A percentile compares a stretch with the other conserved stretches of the same genome.
These are phyloP conservation scores for Leucoptera coffeella DNA, from an alignment of 2,888 invertebrate species.

Conservation along the genomic window DNA sequence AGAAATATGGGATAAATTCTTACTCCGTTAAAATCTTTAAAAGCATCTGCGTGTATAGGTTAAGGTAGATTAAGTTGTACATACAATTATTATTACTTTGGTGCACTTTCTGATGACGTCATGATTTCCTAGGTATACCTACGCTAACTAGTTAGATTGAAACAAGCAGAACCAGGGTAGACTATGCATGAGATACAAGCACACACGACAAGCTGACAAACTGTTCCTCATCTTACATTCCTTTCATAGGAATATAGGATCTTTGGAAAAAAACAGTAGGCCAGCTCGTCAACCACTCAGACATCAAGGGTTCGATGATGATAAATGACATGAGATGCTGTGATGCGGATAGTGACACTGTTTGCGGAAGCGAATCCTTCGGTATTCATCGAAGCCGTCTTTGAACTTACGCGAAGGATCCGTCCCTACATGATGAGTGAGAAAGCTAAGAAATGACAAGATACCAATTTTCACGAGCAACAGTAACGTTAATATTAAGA, in stretches of 20 bases:
- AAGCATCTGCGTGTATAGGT: slow-evolving; percentile 41
- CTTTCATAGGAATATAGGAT: too few species aligned
- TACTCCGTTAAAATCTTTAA: slow-evolving; percentile 23
- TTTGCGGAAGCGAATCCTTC: not conserved
- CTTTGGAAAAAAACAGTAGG: too few species aligned
- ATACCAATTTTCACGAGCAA: too few species aligned
- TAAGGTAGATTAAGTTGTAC: not conserved
- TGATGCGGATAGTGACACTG: slow-evolving; percentile 40
- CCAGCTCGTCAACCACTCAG: slow-evolving; percentile 39
- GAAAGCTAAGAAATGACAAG: slow-evolving; percentile 13
- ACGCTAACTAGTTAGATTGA: too few species aligned
- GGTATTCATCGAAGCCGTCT: slow-evolving; percentile 7
- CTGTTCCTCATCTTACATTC: too few species aligned
- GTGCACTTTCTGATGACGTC: too few species aligned
- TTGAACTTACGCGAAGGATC: too few species aligned
- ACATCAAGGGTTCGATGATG: slow-evolving; percentile 38
- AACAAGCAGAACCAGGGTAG: slow-evolving; percentile 22
- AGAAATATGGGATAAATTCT: slow-evolving; percentile 26
- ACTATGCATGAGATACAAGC: slow-evolving; percentile 34
- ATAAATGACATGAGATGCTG: slow-evolving; percentile 29
- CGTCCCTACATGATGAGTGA: too few species aligned
- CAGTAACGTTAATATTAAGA: too few species aligned
- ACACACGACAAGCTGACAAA: slow-evolving; percentile 14
- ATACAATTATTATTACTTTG: too few species aligned
- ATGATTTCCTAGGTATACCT: too few species aligned